A percentile compares a stretch with the other conserved stretches of the same genome.
Conservation (phyloP, 1,140 invertebrate species). For the Tribolium castaneum region DNA sequence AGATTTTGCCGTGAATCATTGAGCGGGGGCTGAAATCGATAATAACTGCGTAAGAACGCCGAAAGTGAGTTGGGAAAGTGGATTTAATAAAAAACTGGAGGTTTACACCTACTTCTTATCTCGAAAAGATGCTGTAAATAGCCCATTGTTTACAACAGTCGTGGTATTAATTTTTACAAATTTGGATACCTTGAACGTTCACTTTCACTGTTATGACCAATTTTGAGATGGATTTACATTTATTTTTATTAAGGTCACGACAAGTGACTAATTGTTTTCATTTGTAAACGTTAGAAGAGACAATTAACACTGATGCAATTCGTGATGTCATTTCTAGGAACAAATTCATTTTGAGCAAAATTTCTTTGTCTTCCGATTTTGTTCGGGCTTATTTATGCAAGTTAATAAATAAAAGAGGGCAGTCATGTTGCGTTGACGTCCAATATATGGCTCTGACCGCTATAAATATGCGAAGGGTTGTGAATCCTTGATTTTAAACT, state of each 20-base stretch:
- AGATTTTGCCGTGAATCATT: not conserved
- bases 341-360: too few relatives aligned
- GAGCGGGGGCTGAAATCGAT: not conserved
- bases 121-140: not conserved
- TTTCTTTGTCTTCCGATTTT: not conserved
- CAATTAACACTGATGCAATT: not conserved
- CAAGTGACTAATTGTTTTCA: not conserved
- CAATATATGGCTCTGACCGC: not conserved
- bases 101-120: not conserved
- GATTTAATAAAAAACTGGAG: not conserved
- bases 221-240: not conserved
- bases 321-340: not conserved
- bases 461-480: not conserved
- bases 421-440: not conserved
- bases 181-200: not conserved
- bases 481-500: not conserved
- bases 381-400: not conserved
- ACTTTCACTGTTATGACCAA: not conserved
- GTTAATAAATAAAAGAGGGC: not conserved
- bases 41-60: not conserved
- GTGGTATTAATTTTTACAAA: not conserved
- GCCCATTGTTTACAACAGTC: not conserved
- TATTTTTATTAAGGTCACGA: not conserved
- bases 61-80: not conserved
- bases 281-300: not conserved